These are phyloP conservation scores for Pipa parva DNA, from an alignment of 2,113 vertebrate genomes.

Conservation along the genomic window DNA sequence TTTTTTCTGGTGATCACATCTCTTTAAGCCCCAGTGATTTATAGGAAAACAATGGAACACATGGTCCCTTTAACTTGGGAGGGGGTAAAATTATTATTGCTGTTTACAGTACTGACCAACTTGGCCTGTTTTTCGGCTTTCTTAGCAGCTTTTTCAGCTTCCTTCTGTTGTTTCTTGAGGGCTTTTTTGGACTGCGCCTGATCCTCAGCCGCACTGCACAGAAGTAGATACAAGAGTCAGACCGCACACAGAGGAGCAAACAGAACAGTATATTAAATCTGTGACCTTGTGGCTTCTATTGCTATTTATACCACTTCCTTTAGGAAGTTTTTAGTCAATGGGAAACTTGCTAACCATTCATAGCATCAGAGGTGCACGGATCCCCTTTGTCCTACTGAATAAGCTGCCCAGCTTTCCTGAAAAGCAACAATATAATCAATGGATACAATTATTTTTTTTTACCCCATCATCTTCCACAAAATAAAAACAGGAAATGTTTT, in stretches of 20 bases:
- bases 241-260: conserved; percentile 56
- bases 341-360: conserved; percentile 82
- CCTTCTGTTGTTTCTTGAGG: conserved; percentile 76
- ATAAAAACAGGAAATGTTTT: conserved; percentile 72
- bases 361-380: conserved; percentile 67
- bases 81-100: conserved; percentile 23
- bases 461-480: background rate
- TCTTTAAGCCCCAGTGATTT: no score
- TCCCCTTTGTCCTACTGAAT: conserved; percentile 68
- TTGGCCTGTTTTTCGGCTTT: conserved; percentile 76
- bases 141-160: conserved; percentile 71
- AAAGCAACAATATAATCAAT: conserved; percentile 68
- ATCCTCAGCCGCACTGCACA: conserved; percentile 65
- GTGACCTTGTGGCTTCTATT: conserved; percentile 68
- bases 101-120: conserved; percentile 56
- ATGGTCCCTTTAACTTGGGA: no score
- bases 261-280: conserved; percentile 56
- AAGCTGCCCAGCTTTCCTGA: conserved; percentile 64
- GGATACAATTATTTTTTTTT: conserved; percentile 60
- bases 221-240: conserved; percentile 75
- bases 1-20: no score
- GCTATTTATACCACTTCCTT: conserved; percentile 77
- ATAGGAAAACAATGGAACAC: no score
- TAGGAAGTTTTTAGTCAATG: conserved; percentile 82
- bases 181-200: conserved; percentile 73